A percentile compares a stretch with the other conserved stretches of the same genome.
These are phyloP conservation scores for Eretmochelys imbricata DNA, from an alignment of 2,113 vertebrate genomes.

Conservation along the genomic window DNA sequence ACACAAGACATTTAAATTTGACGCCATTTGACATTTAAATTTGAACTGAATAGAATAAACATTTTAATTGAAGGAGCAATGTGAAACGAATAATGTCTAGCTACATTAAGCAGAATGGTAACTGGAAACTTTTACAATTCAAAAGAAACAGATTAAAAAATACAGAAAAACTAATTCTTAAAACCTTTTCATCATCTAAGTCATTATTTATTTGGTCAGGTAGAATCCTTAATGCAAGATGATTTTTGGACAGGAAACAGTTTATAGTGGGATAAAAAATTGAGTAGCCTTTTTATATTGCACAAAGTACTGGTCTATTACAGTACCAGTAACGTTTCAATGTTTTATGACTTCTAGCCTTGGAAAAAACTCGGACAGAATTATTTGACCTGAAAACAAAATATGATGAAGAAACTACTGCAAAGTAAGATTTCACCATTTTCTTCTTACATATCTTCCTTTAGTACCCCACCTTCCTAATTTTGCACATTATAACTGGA, in stretches of 20 bases:
- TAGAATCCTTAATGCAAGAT: not conserved
- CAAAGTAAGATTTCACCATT: constrained; percentile 88
- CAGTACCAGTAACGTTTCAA: constrained; percentile 56
- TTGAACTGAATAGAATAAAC: not conserved
- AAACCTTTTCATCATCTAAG: not conserved
- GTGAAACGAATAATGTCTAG: not conserved
- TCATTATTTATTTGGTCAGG: constrained; percentile 27
- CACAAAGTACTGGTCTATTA: not conserved
- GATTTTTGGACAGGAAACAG: constrained; percentile 34
- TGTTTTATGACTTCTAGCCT: constrained; percentile 84
- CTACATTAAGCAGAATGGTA: not conserved
- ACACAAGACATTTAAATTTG: not conserved
- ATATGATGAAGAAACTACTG: constrained; percentile 97
- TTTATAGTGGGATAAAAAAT: constrained; percentile 44
- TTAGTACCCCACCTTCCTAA: not conserved
- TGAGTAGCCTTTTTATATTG: not conserved
- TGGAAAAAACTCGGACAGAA: constrained; percentile 97
- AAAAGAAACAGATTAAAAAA: not conserved
- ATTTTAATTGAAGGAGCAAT: constrained; percentile 29
- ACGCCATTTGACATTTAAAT: not conserved
- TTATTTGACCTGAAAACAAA: constrained; percentile 99
- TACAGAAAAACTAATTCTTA: not conserved
- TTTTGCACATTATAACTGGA: constrained; percentile 51
- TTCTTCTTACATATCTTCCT: constrained; percentile 19
- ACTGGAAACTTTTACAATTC: not conserved